These are phyloP conservation scores for Myrmophylax atrothorax DNA, from an alignment of 2,113 vertebrate genomes.

Conservation along the genomic window DNA sequence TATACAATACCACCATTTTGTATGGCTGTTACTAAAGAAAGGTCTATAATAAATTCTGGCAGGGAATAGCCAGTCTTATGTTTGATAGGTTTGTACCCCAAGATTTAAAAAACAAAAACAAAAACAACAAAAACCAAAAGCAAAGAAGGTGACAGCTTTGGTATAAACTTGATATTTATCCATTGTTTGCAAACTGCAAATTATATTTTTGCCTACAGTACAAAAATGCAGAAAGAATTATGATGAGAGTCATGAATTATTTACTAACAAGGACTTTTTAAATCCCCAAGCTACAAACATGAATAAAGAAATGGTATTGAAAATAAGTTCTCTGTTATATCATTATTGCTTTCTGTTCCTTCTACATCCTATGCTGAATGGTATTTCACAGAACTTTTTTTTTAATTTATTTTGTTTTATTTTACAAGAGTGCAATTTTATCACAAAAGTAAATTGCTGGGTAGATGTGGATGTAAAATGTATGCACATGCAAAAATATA, in stretches of 20 bases:
- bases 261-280: slow-evolving; percentile 12
- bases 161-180: neutral
- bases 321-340: slow-evolving; percentile 14
- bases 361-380: neutral
- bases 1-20: neutral
- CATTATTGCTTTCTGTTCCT: neutral
- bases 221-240: slow-evolving; percentile 22
- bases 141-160: neutral
- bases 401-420: neutral
- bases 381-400: neutral
- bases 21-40: neutral
- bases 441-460: neutral
- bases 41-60: neutral
- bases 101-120: neutral
- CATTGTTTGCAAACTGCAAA: slow-evolving; percentile 13
- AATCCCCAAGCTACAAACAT: neutral
- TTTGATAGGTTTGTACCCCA: neutral
- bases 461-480: neutral
- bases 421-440: neutral
- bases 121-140: neutral
- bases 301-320: slow-evolving; percentile 14
- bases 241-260: slow-evolving; percentile 52
- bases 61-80: neutral
- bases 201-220: neutral
- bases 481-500: neutral